Evolutionary conservation across 2,113 vertebrate species (phyloP), one percentile per base, ranked within the genome.

Genomic region (Calyptomena viridis): DNA sequence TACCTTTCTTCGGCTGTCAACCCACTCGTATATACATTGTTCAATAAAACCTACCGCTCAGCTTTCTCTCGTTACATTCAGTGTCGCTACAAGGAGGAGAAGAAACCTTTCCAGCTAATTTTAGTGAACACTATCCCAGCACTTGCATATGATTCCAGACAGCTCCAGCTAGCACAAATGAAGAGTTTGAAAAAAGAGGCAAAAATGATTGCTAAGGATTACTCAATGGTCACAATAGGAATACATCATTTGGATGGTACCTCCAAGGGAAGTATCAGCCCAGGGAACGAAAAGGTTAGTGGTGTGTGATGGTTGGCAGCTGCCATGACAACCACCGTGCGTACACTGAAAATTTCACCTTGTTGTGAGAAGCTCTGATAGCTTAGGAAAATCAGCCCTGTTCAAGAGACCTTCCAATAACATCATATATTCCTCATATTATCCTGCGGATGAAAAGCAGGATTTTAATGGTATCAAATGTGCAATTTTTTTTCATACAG

Each of bases 1-100:
- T 99, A 99, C 96, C 96, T 99, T 90, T 99, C 99, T 30, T 99
- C 99, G 0, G 99, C 99, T 0, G 99, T 99, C 91, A 99, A 99
- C 66, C 99, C 99, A 2, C 98, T 99, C 0, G 98, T 99, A 9
- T 99, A 99, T 52, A 99, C 99, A 0, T 84, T 99, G 68, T 99
- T 99, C 90, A 99, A 99, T 44, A 99, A 99, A 95, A 99, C 99
- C 0, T 99, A 99, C 72, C 98, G 99, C 5, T 98, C 99, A 0
- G 99, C 99, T 8, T 99, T 99, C 91, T 98, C 98, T 5, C 98
- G 99, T 47, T 99, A 99, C 64, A 98, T 99, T 21, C 98, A 98
- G 78, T 99, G 99, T 95, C 99, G 94, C 71, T 99, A 99, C 97
- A 98, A 97, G 77, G 98, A 99, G 37, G 97, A 98, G 89, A 99